Evolutionary conservation across 2,113 vertebrate genomes (phyloP).

Genomic region (Globicephala melas): DNA sequence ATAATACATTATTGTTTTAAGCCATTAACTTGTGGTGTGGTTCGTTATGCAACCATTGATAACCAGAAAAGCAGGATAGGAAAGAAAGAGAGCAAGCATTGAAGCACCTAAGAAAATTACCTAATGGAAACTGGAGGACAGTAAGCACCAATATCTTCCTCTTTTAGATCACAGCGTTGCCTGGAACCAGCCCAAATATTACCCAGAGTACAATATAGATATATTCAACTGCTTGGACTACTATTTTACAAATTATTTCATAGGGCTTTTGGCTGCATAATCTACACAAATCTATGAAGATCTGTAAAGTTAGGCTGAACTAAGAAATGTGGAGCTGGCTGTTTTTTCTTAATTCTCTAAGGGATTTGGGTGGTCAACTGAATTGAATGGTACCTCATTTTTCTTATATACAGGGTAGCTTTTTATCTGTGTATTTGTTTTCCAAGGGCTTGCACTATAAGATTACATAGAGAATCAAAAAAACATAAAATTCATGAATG

Average conservation of each 20-base stretch:
- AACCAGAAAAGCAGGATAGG: background rate
- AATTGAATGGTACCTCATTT: background rate
- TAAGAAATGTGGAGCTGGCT: background rate
- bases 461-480: background rate
- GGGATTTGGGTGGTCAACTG: background rate
- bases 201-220: background rate
- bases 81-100: background rate
- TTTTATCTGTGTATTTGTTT: background rate
- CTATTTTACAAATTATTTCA: background rate
- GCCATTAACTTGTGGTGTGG: background rate
- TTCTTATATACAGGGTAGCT: background rate
- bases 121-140: background rate
- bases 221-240: background rate
- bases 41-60: background rate
- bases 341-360: background rate
- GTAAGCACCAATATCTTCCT: background rate
- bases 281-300: background rate
- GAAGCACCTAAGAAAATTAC: background rate
- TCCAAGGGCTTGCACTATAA: background rate
- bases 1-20: background rate
- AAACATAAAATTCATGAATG: background rate
- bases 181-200: background rate
- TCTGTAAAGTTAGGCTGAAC: conserved; percentile 6
- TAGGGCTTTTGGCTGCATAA: background rate
- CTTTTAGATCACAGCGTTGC: background rate